Conservation (phyloP, 2,797 vertebrate genomes). For the Galago senegalensis region DNA sequence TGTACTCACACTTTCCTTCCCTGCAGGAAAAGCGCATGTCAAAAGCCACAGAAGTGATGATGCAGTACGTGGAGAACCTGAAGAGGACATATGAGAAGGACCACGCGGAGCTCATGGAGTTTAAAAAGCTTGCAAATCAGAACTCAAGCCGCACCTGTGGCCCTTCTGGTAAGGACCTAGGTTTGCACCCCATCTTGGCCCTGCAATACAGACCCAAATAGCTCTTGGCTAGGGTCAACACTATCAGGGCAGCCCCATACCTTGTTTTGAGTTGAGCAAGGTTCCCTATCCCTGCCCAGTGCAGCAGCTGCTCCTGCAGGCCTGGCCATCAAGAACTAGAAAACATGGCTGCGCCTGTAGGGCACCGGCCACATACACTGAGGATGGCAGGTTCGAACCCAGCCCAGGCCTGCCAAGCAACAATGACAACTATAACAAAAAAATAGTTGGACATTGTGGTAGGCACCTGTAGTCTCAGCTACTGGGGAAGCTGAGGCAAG, state of each 20-base stretch:
- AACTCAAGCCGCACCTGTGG: constrained; percentile 97
- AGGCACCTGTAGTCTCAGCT: too few species aligned
- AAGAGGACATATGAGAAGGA: constrained; percentile 99
- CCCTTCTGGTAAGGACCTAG: constrained; percentile 89
- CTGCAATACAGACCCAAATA: not conserved
- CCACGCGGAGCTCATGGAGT: constrained; percentile 98
- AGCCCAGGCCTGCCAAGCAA: too few species aligned
- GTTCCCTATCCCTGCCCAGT: not conserved
- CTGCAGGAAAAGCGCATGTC: constrained; percentile 98
- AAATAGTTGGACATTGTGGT: too few species aligned
- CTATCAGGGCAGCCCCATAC: not conserved
- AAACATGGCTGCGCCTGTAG: not conserved
- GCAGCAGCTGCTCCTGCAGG: not conserved
- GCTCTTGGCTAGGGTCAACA: not conserved
- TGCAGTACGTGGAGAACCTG: constrained; percentile 99
- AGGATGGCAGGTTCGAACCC: too few species aligned
- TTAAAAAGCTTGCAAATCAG: constrained; percentile 98
- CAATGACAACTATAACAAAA: too few species aligned
- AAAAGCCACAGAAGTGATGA: constrained; percentile 99
- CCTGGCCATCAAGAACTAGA: not conserved
- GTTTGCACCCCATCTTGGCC: not conserved
- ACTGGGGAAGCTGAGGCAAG: too few species aligned
- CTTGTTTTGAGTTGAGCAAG: not conserved
- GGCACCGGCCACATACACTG: too few species aligned
- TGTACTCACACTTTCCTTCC: not conserved